Base-by-base conservation (phyloP, 2,113 vertebrate species). In the Phylloscopus whistleri region DNA sequence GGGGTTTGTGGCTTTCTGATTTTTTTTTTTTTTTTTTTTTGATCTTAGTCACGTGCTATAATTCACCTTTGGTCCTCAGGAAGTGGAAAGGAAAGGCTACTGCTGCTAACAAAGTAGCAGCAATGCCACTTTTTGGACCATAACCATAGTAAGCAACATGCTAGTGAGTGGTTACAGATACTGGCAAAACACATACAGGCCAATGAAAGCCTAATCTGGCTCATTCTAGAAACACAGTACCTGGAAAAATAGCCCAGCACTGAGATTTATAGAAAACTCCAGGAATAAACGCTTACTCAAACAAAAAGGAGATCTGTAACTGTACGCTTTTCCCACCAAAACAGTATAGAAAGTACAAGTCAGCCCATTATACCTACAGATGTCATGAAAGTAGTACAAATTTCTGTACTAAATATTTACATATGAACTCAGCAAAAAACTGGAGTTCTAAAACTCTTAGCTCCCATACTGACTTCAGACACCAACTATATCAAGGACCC, bases 361-460 rank as follows among this genome's bases (percentile, higher is more conserved):
- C 46, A 84, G 39, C 10, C 66, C 13, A 2, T 59, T 43, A 70
- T 37, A 70, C 64, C 78, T 64, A 48, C 30, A 83, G 43, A 44
- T 44, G 28, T 52, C 39, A 68, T 11, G 5, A 73, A 23, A 16
- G 22, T 64, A 52, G 73, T 52, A 82, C 0, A 5, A 26, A 74
- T 85, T 87, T 84, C 90, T 93, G 49, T 74, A 73, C 68, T 86
- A 28, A 94, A 84, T 22, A 37, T 21, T 60, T 69, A 87, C 41
- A 75, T 12, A 94, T 68, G 55, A 91, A 92, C 86, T 94, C 77
- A 59, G 64, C 39, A 93, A 90, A 88, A 96, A 94, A 78, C 26
- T 53, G 39, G 92, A 93, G 77, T 66, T 90, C 76, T 84, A 91
- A 59, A 94, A 70, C 78, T 92, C 62, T 84, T 90, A 89, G 16